A percentile compares a stretch with the other conserved stretches of the same genome.
Conservation (phyloP, 2,888 invertebrate species). For the Macaria liturata region DNA sequence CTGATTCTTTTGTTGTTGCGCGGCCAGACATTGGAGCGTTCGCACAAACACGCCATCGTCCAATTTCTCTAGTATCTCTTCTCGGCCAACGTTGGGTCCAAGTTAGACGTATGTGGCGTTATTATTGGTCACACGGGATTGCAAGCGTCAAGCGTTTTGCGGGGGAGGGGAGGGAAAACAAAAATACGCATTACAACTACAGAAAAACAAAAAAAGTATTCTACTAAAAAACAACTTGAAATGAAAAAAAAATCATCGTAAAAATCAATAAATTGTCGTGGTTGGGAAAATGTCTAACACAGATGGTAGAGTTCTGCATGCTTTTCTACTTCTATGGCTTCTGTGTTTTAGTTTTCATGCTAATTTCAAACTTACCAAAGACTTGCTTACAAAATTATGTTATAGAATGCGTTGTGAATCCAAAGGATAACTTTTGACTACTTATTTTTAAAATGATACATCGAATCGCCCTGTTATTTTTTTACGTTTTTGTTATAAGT, state of each 20-base stretch:
- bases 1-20: conserved; percentile 78
- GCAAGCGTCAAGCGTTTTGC: conserved; percentile 82
- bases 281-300: conserved; percentile 83
- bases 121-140: conserved; percentile 78
- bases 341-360: conserved; percentile 51
- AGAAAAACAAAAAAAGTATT: conserved; percentile 60
- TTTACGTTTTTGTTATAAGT: too few relatives aligned
- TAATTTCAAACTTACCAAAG: conserved; percentile 48
- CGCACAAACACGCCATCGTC: conserved; percentile 82
- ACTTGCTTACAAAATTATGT: conserved; percentile 30
- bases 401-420: conserved; percentile 39
- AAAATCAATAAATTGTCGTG: conserved; percentile 52
- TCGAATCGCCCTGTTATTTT: too few relatives aligned
- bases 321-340: conserved; percentile 78
- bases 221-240: conserved; percentile 40
- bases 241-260: conserved; percentile 31
- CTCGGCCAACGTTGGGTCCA: conserved; percentile 16
- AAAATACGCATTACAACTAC: conserved; percentile 84
- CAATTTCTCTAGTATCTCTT: conserved; percentile 79
- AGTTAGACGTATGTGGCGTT: conserved; percentile 39
- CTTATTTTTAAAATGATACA: too few relatives aligned
- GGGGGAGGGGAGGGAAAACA: conserved; percentile 73
- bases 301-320: conserved; percentile 57
- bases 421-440: conserved; percentile 37
- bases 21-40: conserved; percentile 81